Evolutionary conservation across 2,888 invertebrate species (phyloP), one percentile per base, ranked within the genome.

Genomic region (Dioctria linearis): DNA sequence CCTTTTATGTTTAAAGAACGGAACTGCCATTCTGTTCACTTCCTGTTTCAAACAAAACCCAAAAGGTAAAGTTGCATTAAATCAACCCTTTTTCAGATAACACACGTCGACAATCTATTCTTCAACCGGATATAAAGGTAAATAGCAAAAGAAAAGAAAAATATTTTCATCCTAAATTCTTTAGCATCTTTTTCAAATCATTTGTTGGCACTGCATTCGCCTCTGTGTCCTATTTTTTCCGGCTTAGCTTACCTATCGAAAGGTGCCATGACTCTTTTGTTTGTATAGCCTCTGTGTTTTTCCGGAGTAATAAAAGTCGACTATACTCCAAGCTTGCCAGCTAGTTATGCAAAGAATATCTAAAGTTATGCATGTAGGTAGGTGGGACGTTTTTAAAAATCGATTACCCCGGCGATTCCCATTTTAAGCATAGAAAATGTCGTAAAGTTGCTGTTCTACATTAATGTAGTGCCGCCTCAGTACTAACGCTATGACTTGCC

Each of bases 311-410:
- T 73, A 57, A 59, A 57, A 73, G 51, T 57, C 57, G 25, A 13
- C 59, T 13, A 73, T 39, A 3, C 42, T 57, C 54, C 42, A 57
- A 59, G 73, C 9, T 57, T 73, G 73, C 73, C 73, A 73, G 57
- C 73, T 57, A n/a, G 73, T 73, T 73, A 73, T 73, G 73, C 59
- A 73, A 73, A 73, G 57, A 43, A 73, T n/a, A 40, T 42, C 9
- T 40, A 61, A 61, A 61, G 25, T 4, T 4, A 61, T 5, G n/a
- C 2, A 25, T 25, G 25, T 25, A 13, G 11, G 13, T 8, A 59
- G 51, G 37, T 40, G 51, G 71, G 4, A 11, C 42, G 42, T 57
- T 73, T 42, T 73, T 73, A 73, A 57, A 57, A 73, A 73, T 73
- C 59, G 73, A 59, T 59, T 73, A 73, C n/a, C 9, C 11, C 37